Conservation (phyloP, 2,888 invertebrate species). For the Auanema sp. region DNA sequence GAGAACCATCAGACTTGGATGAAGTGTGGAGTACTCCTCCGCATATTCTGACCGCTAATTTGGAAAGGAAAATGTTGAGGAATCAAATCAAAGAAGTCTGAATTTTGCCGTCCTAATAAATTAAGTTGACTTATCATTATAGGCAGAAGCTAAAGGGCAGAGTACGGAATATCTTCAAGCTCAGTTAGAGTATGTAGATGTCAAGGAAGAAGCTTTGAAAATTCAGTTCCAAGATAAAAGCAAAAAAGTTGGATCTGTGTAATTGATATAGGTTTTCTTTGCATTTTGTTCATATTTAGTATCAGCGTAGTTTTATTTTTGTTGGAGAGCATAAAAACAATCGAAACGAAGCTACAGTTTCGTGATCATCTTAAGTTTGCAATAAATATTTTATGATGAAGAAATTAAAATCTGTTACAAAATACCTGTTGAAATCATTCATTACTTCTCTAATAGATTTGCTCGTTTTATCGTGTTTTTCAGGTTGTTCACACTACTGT, state of each 20-base stretch:
- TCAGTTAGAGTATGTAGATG: conserved; percentile 57
- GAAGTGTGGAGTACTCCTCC: conserved; percentile 51
- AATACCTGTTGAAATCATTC: too few species aligned
- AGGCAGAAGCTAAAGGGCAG: conserved; percentile 48
- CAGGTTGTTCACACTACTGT: too few species aligned
- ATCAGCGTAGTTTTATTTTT: too few species aligned
- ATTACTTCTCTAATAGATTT: too few species aligned
- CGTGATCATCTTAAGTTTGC: too few species aligned
- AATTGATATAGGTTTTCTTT: too few species aligned
- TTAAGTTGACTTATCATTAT: not conserved
- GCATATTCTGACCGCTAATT: conserved; percentile 50
- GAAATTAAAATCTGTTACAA: too few species aligned
- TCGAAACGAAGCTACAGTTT: too few species aligned
- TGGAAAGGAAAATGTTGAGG: conserved; percentile 52
- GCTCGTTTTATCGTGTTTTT: too few species aligned
- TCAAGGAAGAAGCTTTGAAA: conserved; percentile 55
- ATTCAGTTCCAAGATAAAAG: conserved; percentile 47
- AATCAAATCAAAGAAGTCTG: conserved; percentile 48
- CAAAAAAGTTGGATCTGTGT: not conserved
- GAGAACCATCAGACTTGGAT: conserved; percentile 57
- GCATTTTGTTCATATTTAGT: too few species aligned
- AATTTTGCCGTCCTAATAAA: not conserved
- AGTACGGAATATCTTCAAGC: conserved; percentile 51
- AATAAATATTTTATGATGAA: too few species aligned
- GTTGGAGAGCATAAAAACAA: too few species aligned